These are phyloP conservation scores for Thaleichthys pacificus DNA, from an alignment of 2,797 vertebrate genomes.

Conservation along the genomic window DNA sequence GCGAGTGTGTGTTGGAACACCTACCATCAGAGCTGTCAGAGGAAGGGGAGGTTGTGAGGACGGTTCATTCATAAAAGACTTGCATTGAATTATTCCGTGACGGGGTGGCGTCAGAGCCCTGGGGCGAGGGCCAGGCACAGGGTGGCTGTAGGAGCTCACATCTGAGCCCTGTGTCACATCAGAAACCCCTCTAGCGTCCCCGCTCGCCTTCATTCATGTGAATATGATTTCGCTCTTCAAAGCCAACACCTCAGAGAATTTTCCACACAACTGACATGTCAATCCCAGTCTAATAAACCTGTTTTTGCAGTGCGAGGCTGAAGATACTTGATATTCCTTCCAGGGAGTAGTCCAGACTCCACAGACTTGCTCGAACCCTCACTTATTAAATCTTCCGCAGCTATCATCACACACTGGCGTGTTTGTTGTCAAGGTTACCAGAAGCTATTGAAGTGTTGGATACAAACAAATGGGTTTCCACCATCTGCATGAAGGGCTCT, in stretches of 20 bases:
- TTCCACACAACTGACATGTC: slow-evolving; percentile 52
- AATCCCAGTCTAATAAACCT: slow-evolving; percentile 51
- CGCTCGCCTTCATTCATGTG: slow-evolving; percentile 39
- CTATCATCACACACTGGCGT: slow-evolving; percentile 34
- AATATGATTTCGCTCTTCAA: slow-evolving; percentile 57
- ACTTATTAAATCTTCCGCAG: slow-evolving; percentile 31
- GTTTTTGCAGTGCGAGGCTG: slow-evolving; percentile 45
- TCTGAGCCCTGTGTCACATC: slow-evolving; percentile 46
- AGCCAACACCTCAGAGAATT: slow-evolving; percentile 42
- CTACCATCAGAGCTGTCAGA: slow-evolving; percentile 60
- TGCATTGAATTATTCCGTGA: slow-evolving; percentile 66
- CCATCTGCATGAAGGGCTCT: neutral
- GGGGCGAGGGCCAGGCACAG: slow-evolving; percentile 25
- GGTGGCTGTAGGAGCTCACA: slow-evolving; percentile 33
- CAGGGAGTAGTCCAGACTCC: slow-evolving; percentile 42
- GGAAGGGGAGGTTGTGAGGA: slow-evolving; percentile 22
- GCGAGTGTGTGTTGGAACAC: slow-evolving; percentile 31
- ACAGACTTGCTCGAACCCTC: slow-evolving; percentile 48
- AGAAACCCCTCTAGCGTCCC: slow-evolving; percentile 45
- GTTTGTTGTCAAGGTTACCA: slow-evolving; percentile 62
- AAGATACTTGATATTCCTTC: slow-evolving; percentile 56
- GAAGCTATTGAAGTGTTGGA: slow-evolving; percentile 29
- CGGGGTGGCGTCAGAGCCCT: slow-evolving; percentile 43
- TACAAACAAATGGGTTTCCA: slow-evolving; percentile 22
- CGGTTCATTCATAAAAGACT: slow-evolving; percentile 65